Evolutionary conservation across 2,888 invertebrate genomes (phyloP).

Genomic region (Horisme vitalbata): DNA sequence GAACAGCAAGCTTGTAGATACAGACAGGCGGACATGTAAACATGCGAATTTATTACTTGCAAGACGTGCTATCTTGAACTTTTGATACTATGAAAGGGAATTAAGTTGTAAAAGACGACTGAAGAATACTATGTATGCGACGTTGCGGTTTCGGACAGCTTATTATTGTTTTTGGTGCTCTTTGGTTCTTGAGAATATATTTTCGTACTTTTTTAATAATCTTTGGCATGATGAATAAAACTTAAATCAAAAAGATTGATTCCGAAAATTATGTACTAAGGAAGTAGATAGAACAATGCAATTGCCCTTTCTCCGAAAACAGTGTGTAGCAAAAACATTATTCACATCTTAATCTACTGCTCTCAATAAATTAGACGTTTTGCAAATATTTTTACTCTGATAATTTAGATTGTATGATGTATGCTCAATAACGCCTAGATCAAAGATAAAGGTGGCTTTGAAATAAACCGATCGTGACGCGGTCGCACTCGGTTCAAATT

Average conservation of each 20-base stretch:
- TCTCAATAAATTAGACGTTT: conserved; percentile 24
- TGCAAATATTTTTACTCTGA: conserved; percentile 36
- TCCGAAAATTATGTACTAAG: no score
- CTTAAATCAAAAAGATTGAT: no score
- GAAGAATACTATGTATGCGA: no score
- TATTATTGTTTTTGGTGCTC: no score
- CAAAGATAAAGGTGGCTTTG: conserved; percentile 69
- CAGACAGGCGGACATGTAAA: conserved; percentile 48
- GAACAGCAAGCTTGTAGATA: conserved; percentile 28
- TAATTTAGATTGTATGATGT: conserved; percentile 32
- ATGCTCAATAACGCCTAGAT: conserved; percentile 58
- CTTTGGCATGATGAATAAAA: no score
- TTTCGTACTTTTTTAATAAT: no score
- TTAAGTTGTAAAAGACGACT: no score
- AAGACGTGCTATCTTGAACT: conserved; percentile 23
- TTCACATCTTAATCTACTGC: conserved; percentile 21
- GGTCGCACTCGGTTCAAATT: conserved; percentile 51
- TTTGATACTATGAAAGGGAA: conserved; percentile 8
- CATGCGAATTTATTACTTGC: conserved; percentile 43
- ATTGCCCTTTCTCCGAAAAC: no score
- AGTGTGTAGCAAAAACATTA: no score
- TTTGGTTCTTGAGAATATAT: no score
- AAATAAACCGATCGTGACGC: conserved; percentile 56
- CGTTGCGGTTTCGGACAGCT: no score
- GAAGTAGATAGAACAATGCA: no score